Evolutionary conservation across 2,113 vertebrate genomes (phyloP).

Genomic region (Pelecanoides urinatrix): DNA sequence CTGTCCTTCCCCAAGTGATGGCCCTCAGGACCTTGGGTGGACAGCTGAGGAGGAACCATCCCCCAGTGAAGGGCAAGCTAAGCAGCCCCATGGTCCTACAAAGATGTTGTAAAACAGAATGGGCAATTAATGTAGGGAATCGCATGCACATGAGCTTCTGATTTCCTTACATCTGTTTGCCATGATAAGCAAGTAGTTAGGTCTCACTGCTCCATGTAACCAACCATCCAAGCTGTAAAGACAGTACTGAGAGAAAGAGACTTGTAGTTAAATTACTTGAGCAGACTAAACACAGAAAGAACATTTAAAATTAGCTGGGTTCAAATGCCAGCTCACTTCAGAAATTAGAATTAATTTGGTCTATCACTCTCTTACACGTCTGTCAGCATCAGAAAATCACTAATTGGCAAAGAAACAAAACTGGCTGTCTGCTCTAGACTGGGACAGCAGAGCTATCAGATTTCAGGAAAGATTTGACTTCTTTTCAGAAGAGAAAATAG

Average conservation of each 20-base stretch:
- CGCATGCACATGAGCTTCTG: rapidly evolving
- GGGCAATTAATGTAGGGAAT: neutral
- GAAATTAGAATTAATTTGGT: slow-evolving; percentile 45
- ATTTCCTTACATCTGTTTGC: neutral
- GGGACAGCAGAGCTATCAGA: neutral
- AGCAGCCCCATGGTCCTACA: neutral
- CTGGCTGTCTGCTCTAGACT: neutral
- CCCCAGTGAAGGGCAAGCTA: rapidly evolving
- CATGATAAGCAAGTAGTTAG: neutral
- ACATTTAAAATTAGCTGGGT: slow-evolving; percentile 3
- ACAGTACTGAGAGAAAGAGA: neutral
- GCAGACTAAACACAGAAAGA: neutral
- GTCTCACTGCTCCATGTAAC: neutral
- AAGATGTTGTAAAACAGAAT: neutral
- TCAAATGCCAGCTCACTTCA: slow-evolving; percentile 10
- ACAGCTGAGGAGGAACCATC: neutral
- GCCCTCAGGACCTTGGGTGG: neutral
- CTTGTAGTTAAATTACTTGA: neutral
- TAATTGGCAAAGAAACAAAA: neutral
- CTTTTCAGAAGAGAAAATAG: neutral
- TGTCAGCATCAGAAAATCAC: slow-evolving; percentile 6
- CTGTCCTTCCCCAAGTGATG: neutral
- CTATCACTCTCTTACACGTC: neutral
- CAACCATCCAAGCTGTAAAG: neutral
- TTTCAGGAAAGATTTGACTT: neutral